These are phyloP conservation scores for Taenioides sp. DNA, from an alignment of 2,797 vertebrate genomes.

Conservation along the genomic window DNA sequence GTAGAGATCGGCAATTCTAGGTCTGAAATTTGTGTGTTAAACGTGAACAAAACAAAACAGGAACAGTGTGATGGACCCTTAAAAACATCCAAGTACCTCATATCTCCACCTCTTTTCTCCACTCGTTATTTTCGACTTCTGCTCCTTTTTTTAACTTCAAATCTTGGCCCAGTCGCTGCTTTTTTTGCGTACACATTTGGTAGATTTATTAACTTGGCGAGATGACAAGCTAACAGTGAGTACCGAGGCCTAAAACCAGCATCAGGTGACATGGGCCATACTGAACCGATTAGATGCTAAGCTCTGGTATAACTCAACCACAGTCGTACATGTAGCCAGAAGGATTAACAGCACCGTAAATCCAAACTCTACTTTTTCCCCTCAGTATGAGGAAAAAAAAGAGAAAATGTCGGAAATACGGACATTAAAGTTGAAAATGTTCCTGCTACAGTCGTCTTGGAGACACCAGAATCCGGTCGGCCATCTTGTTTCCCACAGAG, in stretches of 20 bases:
- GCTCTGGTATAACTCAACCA: conserved; percentile 64
- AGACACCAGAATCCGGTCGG: conserved; percentile 64
- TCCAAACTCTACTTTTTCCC: conserved; percentile 64
- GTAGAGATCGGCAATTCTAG: too few relatives aligned
- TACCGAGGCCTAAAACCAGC: conserved; percentile 68
- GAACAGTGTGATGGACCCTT: too few relatives aligned
- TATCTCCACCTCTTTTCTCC: conserved; percentile 1
- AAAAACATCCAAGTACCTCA: not conserved
- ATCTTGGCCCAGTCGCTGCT: conserved; percentile 46
- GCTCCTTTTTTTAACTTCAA: not conserved
- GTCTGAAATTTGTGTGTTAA: too few relatives aligned
- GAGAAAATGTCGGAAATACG: conserved; percentile 67
- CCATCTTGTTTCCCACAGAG: conserved; percentile 73
- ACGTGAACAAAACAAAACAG: too few relatives aligned
- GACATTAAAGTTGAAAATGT: conserved; percentile 68
- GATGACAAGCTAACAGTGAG: conserved; percentile 62
- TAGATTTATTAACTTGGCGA: conserved; percentile 61
- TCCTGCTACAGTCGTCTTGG: conserved; percentile 61
- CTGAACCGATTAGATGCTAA: conserved; percentile 72
- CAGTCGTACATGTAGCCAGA: conserved; percentile 67
- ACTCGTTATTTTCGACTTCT: conserved; percentile 57
- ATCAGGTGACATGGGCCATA: conserved; percentile 66
- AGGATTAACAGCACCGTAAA: conserved; percentile 80
- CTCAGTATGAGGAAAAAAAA: not conserved
- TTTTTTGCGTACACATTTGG: conserved; percentile 23